Evolutionary conservation across 2,797 vertebrate genomes (phyloP), one percentile per base, ranked within the genome.

Genomic region (Neolamprologus multifasciatus): DNA sequence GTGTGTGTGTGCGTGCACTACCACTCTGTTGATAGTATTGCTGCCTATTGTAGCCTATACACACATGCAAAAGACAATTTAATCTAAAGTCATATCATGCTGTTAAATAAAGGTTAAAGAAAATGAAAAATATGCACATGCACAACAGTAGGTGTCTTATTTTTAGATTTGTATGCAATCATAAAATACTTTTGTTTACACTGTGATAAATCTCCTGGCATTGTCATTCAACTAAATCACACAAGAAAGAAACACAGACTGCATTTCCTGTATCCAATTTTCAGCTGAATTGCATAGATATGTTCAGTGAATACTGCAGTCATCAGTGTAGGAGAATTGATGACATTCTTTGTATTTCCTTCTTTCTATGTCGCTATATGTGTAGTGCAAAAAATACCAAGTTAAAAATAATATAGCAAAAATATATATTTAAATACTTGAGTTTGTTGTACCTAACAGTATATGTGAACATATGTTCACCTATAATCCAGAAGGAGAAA

Each of bases 1-100:
- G 51, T 4, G n/a, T 2, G 52, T 26, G 2, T 0, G 54, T 1
- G 55, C 0, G 3, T 11, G 29, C 2, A 19, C 17, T n/a, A 64
- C 17, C 64, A 36, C 31, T 21, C 36, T 43, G 2, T 43, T 43
- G n/a, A 23, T 69, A 4, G 64, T 3, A 2, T 23, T 69, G 5
- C 64, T 26, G 64, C 40, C n/a, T 69, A 38, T 23, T 40, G 5
- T 43, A 14, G n/a, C 36, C 64, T 5, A 19, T n/a, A 67, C 33
- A 21, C 62, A 38, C 12, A 14, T 67, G n/a, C 62, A 69, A 69
- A 69, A 40, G 12, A 16, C 12, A 40, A 40, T 69, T 69, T 40
- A 16, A 43, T 69, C 36, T 43, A 69, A 38, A 69, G 64, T 23
- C 8, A 10, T 43, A 69, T 16, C 38, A 69, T 69, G 36, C 36